phyloP scores from a whole-genome alignment of 2,797 vertebrate species.

The Ptychadena robeensis region DNA sequence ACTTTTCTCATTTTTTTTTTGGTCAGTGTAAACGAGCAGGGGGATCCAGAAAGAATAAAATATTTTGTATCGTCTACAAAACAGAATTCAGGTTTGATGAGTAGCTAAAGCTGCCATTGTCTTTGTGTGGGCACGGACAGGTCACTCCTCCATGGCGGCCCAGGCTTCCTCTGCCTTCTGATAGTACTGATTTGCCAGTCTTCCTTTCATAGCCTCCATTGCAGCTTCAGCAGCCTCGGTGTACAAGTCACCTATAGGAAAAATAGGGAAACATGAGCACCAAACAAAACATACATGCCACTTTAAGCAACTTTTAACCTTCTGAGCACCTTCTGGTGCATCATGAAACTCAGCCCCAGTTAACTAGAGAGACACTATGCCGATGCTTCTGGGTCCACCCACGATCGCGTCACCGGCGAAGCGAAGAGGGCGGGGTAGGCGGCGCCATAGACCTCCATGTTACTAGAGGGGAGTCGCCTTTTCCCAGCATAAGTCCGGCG shows the following conservation, averaged over 20 bases:
- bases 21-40: constrained; percentile 62
- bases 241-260: constrained; percentile 86
- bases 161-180: constrained; percentile 95
- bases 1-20: constrained; percentile 36
- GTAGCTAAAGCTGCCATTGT: constrained; percentile 56
- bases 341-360: too few relatives aligned
- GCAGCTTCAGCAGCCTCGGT: constrained; percentile 94
- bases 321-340: too few relatives aligned
- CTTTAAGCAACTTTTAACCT: too few relatives aligned
- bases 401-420: too few relatives aligned
- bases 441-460: too few relatives aligned
- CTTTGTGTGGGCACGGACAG: constrained; percentile 20
- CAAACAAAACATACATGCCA: background rate
- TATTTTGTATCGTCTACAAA: constrained; percentile 62
- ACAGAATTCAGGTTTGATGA: constrained; percentile 37
- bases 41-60: constrained; percentile 63
- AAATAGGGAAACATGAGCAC: constrained; percentile 24
- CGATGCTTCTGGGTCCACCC: too few relatives aligned
- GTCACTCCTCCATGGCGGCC: constrained; percentile 88
- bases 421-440: too few relatives aligned
- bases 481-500: too few relatives aligned
- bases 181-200: constrained; percentile 93
- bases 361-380: too few relatives aligned
- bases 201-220: constrained; percentile 93
- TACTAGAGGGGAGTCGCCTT: too few relatives aligned